These are phyloP conservation scores for Catostomus latipinnis DNA, from an alignment of 2,797 vertebrate genomes.

Conservation along the genomic window DNA sequence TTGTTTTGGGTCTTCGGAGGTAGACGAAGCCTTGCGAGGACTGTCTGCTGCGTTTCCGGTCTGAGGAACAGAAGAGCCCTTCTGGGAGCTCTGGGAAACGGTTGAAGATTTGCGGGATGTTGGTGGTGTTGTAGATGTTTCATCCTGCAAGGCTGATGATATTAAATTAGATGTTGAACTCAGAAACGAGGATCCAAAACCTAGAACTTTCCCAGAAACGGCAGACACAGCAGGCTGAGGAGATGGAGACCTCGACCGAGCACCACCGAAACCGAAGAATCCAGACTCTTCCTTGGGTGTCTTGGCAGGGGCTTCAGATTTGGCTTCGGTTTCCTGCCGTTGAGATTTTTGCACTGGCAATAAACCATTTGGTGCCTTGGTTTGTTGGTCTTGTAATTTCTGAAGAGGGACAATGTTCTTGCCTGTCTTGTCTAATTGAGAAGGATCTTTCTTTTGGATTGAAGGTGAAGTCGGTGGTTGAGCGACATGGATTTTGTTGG, in stretches of 20 bases:
- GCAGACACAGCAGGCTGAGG: constrained; percentile 77
- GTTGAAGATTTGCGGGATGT: constrained; percentile 74
- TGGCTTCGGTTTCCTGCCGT: constrained; percentile 57
- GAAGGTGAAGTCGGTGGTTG: constrained; percentile 44
- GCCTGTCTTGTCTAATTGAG: constrained; percentile 18
- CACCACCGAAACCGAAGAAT: constrained; percentile 84
- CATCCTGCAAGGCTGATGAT: constrained; percentile 84
- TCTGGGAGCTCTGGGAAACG: constrained; percentile 74
- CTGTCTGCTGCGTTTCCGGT: constrained; percentile 56
- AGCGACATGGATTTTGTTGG: constrained; percentile 58
- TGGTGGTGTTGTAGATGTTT: constrained; percentile 74
- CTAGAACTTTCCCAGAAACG: constrained; percentile 90
- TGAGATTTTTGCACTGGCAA: constrained; percentile 34
- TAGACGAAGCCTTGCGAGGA: constrained; percentile 63
- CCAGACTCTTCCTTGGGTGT: constrained; percentile 78
- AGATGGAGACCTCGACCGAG: constrained; percentile 81
- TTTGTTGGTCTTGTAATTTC: constrained; percentile 62
- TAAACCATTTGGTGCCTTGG: constrained; percentile 64
- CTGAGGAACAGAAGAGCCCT: constrained; percentile 65
- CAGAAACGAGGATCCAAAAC: constrained; percentile 94
- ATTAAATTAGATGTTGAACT: constrained; percentile 93
- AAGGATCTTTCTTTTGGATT: constrained; percentile 56
- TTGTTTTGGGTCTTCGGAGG: constrained; percentile 34
- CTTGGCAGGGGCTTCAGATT: constrained; percentile 66
- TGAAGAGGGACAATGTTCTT: constrained; percentile 22